Evolutionary conservation across 2,888 invertebrate genomes (phyloP), one percentile per base, ranked within the genome.

Genomic region (Atethmia centrago): DNA sequence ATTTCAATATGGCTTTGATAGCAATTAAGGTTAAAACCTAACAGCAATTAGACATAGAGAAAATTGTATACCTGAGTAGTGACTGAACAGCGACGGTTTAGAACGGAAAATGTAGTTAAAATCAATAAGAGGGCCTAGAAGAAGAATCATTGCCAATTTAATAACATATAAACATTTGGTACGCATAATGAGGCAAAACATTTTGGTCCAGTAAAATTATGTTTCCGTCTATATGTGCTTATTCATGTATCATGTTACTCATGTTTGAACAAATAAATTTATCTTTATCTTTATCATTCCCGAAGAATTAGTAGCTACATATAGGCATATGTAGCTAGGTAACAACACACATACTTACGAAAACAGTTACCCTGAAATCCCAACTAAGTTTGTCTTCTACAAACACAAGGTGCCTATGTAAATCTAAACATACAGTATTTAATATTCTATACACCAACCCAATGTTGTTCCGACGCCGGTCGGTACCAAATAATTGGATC

Each of bases 401-500:
- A 67, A 83, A 81, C 59, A 67, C 16, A 77, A 75, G 47, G 55
- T 66, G 62, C 67, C 80, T 80, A 73, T 66, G 64, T 70, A 75
- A 74, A 84, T 70, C 68, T 40, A 67, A 63, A 25, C 75, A 58
- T 21, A 45, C 36, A 47, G 69, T 62, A 72, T 79, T 85, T 82
- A 86, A 77, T 86, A 85, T 82, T 86, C 87, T 36, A 68, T 74
- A 71, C 77, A 71, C 59, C 69, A 31, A 42, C 55, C 78, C 61
- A 53, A 77, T 84, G 77, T 77, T 81, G 65, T 74, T 74, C 51
- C 74, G 59, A 73, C 79, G 66, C 67, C 82, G 71, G 74, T 76
- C 83, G 75, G 80, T 79, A 76, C 70, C 76, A 64, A 82, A 85
- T 85, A 85, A 85, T 83, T 80, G 67, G 66, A 79, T 87, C 71